Conservation (phyloP, 2,113 vertebrate species). For the Parus major region DNA sequence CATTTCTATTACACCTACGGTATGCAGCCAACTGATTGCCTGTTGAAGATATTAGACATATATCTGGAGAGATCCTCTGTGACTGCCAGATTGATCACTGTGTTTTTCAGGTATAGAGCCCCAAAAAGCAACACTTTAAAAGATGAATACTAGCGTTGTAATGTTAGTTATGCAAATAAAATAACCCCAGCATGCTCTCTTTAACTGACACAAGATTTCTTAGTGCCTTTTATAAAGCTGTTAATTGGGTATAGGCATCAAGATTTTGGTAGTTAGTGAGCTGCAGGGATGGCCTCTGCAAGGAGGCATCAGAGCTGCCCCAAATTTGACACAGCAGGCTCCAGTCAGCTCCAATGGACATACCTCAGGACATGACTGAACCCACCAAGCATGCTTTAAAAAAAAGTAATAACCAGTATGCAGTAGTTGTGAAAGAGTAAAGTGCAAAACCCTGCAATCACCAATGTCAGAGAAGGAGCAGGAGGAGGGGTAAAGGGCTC, state of each 20-base stretch:
- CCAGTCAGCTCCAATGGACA: not conserved
- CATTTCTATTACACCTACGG: not conserved
- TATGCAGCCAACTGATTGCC: not conserved
- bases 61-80: not conserved
- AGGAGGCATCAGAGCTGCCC: not conserved
- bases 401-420: not conserved
- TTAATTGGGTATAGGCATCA: not conserved
- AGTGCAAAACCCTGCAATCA: not conserved
- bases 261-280: not conserved
- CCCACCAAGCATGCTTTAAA: not conserved
- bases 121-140: not conserved
- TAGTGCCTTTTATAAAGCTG: not conserved
- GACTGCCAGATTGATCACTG: not conserved
- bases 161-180: not conserved
- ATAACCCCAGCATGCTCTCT: fast-evolving
- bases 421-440: not conserved
- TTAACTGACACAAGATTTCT: not conserved
- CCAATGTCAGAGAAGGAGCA: not conserved
- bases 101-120: not conserved
- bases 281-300: not conserved
- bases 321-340: not conserved
- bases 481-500: not conserved
- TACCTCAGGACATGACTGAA: not conserved
- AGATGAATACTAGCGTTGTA: not conserved
- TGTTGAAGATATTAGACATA: not conserved